Evolutionary conservation across 2,888 invertebrate species (phyloP).

Genomic region (Disparrhopalites patrizii): DNA sequence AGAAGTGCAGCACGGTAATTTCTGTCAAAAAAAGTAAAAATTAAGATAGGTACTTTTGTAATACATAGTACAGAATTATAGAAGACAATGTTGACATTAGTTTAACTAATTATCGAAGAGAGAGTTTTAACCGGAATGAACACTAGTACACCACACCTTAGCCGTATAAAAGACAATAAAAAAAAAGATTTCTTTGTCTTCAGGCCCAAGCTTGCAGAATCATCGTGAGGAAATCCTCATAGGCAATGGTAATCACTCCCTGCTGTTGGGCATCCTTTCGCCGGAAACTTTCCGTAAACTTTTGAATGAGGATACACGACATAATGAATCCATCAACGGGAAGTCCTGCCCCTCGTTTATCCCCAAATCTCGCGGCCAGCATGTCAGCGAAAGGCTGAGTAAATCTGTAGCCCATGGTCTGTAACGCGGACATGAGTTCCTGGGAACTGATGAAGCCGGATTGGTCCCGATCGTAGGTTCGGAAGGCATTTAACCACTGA

Average conservation of each 20-base stretch:
- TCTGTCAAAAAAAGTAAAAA: no score
- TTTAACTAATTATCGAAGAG: no score
- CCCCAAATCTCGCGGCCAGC: slow-evolving; percentile 42
- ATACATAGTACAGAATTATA: no score
- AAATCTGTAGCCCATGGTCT: slow-evolving; percentile 84
- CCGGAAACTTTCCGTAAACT: slow-evolving; percentile 80
- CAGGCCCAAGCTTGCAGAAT: slow-evolving; percentile 58
- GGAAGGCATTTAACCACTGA: slow-evolving; percentile 81
- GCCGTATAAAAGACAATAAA: not conserved
- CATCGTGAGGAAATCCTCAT: slow-evolving; percentile 85
- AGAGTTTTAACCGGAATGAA: no score
- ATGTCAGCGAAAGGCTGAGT: slow-evolving; percentile 68
- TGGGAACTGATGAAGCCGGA: slow-evolving; percentile 78
- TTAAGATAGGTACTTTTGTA: no score
- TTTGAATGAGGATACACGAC: slow-evolving; percentile 80
- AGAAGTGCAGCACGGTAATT: no score
- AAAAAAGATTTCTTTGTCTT: slow-evolving; percentile 7
- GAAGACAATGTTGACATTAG: no score
- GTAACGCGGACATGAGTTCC: slow-evolving; percentile 72
- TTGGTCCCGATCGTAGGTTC: slow-evolving; percentile 76
- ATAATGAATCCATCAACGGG: slow-evolving; percentile 87
- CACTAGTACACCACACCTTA: not conserved
- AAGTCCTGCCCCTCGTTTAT: slow-evolving; percentile 37
- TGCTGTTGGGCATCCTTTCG: slow-evolving; percentile 71
- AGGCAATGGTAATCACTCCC: slow-evolving; percentile 77